phyloP scores from a whole-genome alignment of 2,113 vertebrate species.

The Coreoperca whiteheadi region DNA sequence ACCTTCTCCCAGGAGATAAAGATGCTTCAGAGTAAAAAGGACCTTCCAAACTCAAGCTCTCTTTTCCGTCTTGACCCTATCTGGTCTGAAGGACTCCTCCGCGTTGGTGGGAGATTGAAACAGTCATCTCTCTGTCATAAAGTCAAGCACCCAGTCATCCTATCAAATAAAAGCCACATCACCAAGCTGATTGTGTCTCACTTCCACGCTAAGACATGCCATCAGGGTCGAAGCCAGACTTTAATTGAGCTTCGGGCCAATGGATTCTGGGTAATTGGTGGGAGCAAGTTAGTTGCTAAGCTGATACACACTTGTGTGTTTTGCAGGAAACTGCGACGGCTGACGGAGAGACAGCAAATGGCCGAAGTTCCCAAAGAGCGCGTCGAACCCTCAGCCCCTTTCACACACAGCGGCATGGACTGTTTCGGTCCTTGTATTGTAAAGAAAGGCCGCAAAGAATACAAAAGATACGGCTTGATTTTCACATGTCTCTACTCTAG shows the following conservation, averaged over 20 bases:
- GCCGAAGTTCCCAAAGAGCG: neutral
- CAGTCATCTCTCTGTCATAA: neutral
- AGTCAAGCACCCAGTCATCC: slow-evolving; percentile 11
- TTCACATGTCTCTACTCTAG: slow-evolving; percentile 4
- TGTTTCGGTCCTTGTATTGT: neutral
- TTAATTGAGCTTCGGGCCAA: neutral
- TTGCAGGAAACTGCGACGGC: neutral
- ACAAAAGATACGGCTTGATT: slow-evolving; percentile 13
- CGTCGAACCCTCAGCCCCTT: neutral
- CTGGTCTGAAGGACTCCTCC: neutral
- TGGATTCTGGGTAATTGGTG: slow-evolving; percentile 22
- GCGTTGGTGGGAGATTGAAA: slow-evolving; percentile 24
- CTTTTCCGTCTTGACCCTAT: neutral
- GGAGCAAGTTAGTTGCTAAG: slow-evolving; percentile 14
- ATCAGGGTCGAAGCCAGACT: slow-evolving; percentile 17
- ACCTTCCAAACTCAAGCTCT: slow-evolving; percentile 11
- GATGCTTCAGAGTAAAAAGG: neutral
- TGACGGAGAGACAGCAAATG: neutral
- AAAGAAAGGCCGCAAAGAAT: neutral
- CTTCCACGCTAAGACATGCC: neutral
- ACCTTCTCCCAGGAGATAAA: slow-evolving; percentile 2
- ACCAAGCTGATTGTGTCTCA: slow-evolving; percentile 13
- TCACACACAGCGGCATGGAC: neutral
- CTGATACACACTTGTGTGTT: slow-evolving; percentile 1
- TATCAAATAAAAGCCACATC: neutral